Evolutionary conservation across 2,888 invertebrate genomes (phyloP).

Genomic region (Atrina japonica): DNA sequence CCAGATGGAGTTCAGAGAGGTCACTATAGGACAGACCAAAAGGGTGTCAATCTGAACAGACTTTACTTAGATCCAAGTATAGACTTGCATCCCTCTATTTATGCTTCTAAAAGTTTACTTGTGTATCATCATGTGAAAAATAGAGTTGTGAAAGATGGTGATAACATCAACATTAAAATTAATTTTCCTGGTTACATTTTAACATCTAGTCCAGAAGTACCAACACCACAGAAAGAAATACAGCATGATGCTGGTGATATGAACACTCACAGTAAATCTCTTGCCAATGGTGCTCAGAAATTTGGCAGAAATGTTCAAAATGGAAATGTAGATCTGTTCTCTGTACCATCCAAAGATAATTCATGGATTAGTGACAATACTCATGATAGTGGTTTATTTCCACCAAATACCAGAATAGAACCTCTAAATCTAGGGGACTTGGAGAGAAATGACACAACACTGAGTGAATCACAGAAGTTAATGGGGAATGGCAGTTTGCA

Average conservation of each 20-base stretch:
- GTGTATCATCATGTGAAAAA: constrained; percentile 81
- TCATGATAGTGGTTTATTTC: constrained; percentile 36
- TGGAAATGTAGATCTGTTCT: constrained; percentile 21
- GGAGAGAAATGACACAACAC: constrained; percentile 55
- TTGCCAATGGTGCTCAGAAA: constrained; percentile 34
- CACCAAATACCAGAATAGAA: constrained; percentile 53
- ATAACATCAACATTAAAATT: constrained; percentile 55
- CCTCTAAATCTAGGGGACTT: constrained; percentile 67
- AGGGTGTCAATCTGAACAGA: constrained; percentile 93
- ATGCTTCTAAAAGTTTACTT: constrained; percentile 88
- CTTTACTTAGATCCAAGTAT: constrained; percentile 91
- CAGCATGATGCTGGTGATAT: constrained; percentile 35
- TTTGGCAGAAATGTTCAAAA: constrained; percentile 20
- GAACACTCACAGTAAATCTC: constrained; percentile 13
- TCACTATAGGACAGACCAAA: constrained; percentile 88
- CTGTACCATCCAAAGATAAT: constrained; percentile 35
- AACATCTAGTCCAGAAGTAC: constrained; percentile 36
- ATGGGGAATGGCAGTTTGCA: constrained; percentile 50
- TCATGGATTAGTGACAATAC: constrained; percentile 36
- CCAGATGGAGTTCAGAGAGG: constrained; percentile 94
- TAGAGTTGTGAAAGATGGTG: constrained; percentile 54
- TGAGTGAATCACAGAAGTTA: constrained; percentile 39
- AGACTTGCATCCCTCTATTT: constrained; percentile 90
- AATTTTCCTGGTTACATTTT: constrained; percentile 62
- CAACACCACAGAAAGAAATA: constrained; percentile 19